phyloP scores from a whole-genome alignment of 2,888 invertebrate genomes.

The Drosophila acutilabella region DNA sequence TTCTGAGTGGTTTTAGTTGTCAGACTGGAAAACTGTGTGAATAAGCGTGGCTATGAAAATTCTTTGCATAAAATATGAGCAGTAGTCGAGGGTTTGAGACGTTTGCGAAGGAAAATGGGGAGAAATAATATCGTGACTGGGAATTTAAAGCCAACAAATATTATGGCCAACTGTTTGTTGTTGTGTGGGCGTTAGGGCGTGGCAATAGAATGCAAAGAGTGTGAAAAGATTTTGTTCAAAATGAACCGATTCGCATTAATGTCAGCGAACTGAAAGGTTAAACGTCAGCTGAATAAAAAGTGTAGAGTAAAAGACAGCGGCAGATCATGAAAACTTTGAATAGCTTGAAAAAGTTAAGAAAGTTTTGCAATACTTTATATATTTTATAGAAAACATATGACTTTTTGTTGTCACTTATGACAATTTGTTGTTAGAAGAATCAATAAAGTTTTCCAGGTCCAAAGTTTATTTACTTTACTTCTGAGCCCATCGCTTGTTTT shows the following conservation, averaged over 20 bases:
- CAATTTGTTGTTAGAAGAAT: no score
- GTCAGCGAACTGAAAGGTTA: conserved; percentile 10
- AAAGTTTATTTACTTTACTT: no score
- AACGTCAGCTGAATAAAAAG: neutral
- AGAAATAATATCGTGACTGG: conserved; percentile 6
- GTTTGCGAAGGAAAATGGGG: neutral
- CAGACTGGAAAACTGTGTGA: conserved; percentile 43
- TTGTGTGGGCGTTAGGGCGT: neutral
- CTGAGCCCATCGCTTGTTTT: no score
- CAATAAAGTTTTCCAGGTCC: no score
- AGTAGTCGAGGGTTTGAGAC: neutral
- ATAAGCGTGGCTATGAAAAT: conserved; percentile 54
- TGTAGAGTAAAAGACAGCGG: no score
- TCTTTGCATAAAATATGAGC: conserved; percentile 54
- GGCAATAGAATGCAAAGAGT: neutral
- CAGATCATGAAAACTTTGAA: neutral
- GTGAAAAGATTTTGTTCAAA: conserved; percentile 12
- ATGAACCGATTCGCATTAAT: conserved; percentile 16
- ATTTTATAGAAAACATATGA: neutral
- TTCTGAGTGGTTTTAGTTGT: conserved; percentile 71
- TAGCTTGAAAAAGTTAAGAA: no score
- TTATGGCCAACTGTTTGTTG: conserved; percentile 30
- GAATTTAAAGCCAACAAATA: conserved; percentile 35
- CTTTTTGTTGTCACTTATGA: no score
- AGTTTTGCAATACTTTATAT: neutral